Conservation (phyloP, 2,888 invertebrate genomes). For the Cepaea hortensis region DNA sequence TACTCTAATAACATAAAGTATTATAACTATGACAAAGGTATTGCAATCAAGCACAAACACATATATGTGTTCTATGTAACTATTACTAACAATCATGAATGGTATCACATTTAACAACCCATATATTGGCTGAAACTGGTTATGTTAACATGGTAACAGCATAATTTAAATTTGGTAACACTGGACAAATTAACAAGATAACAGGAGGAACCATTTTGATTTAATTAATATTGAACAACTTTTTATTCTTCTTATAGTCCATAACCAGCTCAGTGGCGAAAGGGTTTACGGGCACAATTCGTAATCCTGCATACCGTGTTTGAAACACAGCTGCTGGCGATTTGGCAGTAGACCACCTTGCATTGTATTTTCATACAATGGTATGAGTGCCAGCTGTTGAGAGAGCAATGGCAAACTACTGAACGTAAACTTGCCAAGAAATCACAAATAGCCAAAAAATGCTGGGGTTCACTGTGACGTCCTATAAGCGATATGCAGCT, state of each 20-base stretch:
- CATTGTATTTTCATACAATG: no score
- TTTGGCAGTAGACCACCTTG: no score
- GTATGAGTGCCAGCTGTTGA: no score
- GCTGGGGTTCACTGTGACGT: no score
- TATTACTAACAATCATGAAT: neutral
- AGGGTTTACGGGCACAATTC: no score
- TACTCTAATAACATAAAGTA: conserved; percentile 3
- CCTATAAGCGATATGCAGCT: neutral
- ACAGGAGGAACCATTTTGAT: neutral
- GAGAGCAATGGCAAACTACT: no score
- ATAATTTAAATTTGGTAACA: neutral
- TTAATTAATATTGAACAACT: neutral
- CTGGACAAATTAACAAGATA: neutral
- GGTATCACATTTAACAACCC: neutral
- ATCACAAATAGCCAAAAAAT: no score
- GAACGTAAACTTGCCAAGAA: no score
- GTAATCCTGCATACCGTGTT: no score
- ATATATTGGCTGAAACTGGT: neutral
- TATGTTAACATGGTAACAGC: no score
- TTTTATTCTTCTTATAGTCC: neutral
- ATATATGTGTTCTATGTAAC: neutral
- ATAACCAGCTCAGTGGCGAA: neutral
- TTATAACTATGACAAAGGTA: neutral
- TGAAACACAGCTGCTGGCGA: no score
- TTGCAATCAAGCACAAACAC: neutral